Evolutionary conservation across 2,888 invertebrate genomes (phyloP).

Genomic region (Diaperis boleti): DNA sequence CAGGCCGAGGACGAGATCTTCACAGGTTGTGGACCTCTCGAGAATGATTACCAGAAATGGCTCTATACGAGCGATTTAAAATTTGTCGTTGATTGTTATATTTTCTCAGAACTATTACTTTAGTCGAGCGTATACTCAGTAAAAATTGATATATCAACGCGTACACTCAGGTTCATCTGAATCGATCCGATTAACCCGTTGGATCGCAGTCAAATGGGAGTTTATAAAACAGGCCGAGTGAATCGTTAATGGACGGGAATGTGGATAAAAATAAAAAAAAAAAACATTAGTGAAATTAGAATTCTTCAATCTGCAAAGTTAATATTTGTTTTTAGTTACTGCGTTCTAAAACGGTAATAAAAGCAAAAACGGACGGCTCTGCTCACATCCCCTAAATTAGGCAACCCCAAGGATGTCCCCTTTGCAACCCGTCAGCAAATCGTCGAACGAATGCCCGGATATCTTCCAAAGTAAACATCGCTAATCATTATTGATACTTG

Average conservation of each 20-base stretch:
- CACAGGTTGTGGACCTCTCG: conserved; percentile 18
- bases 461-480: conserved; percentile 31
- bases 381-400: conserved; percentile 38
- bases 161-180: conserved; percentile 12
- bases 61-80: conserved; percentile 19
- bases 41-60: conserved; percentile 29
- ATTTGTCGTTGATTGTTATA: conserved; percentile 34
- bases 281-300: conserved; percentile 27
- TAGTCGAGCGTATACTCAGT: conserved; percentile 14
- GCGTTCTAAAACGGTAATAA: conserved; percentile 41
- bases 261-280: conserved; percentile 17
- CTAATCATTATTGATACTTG: conserved; percentile 25
- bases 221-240: conserved; percentile 26
- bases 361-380: conserved; percentile 31
- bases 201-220: conserved; percentile 20
- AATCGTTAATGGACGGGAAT: conserved; percentile 20
- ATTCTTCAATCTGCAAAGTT: conserved; percentile 39
- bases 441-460: conserved; percentile 21
- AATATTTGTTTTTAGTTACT: conserved; percentile 44
- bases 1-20: conserved; percentile 26
- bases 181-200: conserved; percentile 29
- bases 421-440: conserved; percentile 35
- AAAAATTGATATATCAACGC: conserved; percentile 34
- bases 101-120: conserved; percentile 32
- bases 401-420: conserved; percentile 37